Base-by-base conservation (phyloP, 2,113 vertebrate species). In the Eulacestoma nigropectus region DNA sequence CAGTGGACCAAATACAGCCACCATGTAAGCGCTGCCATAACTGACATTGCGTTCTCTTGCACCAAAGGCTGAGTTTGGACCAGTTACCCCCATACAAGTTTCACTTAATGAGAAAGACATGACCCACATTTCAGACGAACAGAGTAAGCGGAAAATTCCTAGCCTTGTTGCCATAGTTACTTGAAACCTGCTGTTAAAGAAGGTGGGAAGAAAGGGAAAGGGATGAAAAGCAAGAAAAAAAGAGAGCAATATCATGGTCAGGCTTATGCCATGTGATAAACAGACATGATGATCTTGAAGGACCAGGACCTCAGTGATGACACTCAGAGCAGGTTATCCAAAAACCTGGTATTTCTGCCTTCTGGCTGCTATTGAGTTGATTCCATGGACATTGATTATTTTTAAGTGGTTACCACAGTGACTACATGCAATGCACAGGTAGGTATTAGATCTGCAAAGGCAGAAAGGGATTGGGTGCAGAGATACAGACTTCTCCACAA, bases 121-220 rank as follows among this genome's bases (percentile, higher is more conserved):
- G 81, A 73, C 85, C 77, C 60, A 89, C 67, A 72, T 89, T 85
- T 74, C 69, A 87, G 70, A 67, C 1, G 0, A 70, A 94, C 81
- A 0, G 6, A 94, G 5, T 33, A 74, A 19, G 25, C 1, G 27
- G 50, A 87, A 70, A 46, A 72, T 76, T 64, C 35, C 30, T 39
- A 60, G 26, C 16, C 53, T 83, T 68, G 96, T 93, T 82, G 74
- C 96, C 70, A 86, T 84, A 72, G 96, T 68, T 95, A 94, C 90
- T 67, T 57, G 57, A 86, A 84, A 87, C 12, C 80, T 90, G 39
- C 67, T 39, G 44, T 64, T 84, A 50, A 84, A 92, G 85, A 41
- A 64, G 18, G 17, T 39, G 30, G 30, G 15, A 63, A 78, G n/a
- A 67, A 33, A 56, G 13, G 12, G 19, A 63, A 26, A 21, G 65